Percentiles rank a stretch among this genome's conserved stretches.
Conservation (phyloP, 2,888 invertebrate genomes). For the Ochlodes sylvanus region DNA sequence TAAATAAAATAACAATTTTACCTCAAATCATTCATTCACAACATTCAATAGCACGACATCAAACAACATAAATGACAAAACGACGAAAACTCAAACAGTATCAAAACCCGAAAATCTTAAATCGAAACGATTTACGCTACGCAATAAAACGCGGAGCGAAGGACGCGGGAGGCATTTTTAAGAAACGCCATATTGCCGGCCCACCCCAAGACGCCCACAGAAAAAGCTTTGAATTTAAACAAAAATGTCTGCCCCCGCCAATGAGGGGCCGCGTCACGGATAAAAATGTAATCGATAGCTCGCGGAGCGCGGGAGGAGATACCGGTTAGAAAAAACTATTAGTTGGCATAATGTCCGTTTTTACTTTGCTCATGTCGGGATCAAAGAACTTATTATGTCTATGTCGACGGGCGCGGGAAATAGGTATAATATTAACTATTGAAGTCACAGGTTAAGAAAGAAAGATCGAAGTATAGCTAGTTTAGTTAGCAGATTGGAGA, state of each 20-base stretch:
- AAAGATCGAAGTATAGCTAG: too few relatives aligned
- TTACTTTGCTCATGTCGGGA: neutral
- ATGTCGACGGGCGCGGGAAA: too few relatives aligned
- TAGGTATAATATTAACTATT: neutral
- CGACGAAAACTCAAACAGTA: slow-evolving; percentile 21
- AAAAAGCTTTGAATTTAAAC: slow-evolving; percentile 80
- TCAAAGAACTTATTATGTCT: neutral
- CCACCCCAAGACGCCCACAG: slow-evolving; percentile 71
- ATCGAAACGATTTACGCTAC: slow-evolving; percentile 30
- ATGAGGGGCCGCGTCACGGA: slow-evolving; percentile 56
- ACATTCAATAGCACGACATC: slow-evolving; percentile 7
- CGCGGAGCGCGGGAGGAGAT: slow-evolving; percentile 29
- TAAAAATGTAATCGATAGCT: slow-evolving; percentile 73
- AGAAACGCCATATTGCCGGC: slow-evolving; percentile 65
- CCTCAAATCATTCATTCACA: neutral
- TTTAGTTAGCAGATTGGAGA: too few relatives aligned
- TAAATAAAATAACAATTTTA: neutral
- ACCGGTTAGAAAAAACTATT: slow-evolving; percentile 25
- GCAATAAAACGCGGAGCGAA: slow-evolving; percentile 31
- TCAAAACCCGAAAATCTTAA: slow-evolving; percentile 24
- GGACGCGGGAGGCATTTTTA: slow-evolving; percentile 54
- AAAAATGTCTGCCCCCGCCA: slow-evolving; percentile 73
- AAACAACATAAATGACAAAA: slow-evolving; percentile 16
- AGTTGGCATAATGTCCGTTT: slow-evolving; percentile 16
- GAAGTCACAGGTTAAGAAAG: too few relatives aligned